Evolutionary conservation across 2,888 invertebrate genomes (phyloP).

Genomic region (Polietes domitor): DNA sequence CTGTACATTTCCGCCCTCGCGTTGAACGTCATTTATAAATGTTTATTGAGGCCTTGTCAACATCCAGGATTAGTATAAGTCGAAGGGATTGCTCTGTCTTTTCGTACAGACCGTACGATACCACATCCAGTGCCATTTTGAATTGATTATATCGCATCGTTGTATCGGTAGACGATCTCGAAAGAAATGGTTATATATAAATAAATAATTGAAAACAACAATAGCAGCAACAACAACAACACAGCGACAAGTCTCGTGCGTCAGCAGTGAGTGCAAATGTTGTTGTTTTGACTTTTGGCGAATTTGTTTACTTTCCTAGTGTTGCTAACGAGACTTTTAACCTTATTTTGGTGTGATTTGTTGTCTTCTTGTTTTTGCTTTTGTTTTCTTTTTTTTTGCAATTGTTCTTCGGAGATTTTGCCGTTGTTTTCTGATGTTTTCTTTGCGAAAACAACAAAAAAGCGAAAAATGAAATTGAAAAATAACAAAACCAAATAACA

Average conservation of each 20-base stretch:
- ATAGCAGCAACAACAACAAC: not conserved
- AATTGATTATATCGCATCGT: not conserved
- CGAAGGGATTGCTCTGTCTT: not conserved
- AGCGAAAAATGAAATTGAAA: not conserved
- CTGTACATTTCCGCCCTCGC: too few relatives aligned
- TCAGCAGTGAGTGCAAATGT: slow-evolving; percentile 25
- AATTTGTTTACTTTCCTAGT: slow-evolving; percentile 33
- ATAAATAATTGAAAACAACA: not conserved
- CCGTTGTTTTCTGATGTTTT: slow-evolving; percentile 12
- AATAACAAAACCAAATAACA: slow-evolving; percentile 10
- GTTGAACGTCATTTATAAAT: too few relatives aligned
- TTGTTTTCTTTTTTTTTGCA: not conserved
- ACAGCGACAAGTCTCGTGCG: slow-evolving; percentile 40
- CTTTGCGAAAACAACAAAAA: slow-evolving; percentile 9
- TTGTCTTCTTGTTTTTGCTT: too few relatives aligned
- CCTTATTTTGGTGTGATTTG: not conserved
- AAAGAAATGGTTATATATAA: slow-evolving; percentile 1
- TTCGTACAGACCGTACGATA: not conserved
- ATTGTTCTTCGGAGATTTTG: slow-evolving; percentile 11
- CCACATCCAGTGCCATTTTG: not conserved
- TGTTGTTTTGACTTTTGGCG: slow-evolving; percentile 2
- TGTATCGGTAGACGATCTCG: not conserved
- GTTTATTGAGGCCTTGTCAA: too few relatives aligned
- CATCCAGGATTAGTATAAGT: too few relatives aligned
- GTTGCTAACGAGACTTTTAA: slow-evolving; percentile 47